Evolutionary conservation across 37 sponge, comb jelly and placozoan genomes (phyloP).

Genomic region (Petrosia ficiformis): DNA sequence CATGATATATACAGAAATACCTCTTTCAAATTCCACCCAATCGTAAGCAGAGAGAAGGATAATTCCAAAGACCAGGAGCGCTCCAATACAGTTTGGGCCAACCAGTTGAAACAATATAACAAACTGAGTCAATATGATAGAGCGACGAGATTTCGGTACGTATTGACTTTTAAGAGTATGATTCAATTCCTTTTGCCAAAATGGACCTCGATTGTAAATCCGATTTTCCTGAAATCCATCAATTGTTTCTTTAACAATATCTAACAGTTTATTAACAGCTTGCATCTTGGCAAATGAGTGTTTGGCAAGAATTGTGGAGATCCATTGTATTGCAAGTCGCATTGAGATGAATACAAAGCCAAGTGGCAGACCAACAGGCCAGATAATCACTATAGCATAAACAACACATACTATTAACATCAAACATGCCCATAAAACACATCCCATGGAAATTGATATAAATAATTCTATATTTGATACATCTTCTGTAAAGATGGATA

Average conservation of each 20-base stretch:
- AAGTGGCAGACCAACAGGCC: constrained; percentile 44
- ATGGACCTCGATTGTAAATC: constrained; percentile 18
- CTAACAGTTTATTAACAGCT: constrained; percentile 14
- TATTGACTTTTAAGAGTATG: constrained; percentile 6
- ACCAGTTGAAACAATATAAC: constrained; percentile 13
- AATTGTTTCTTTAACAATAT: constrained; percentile 29
- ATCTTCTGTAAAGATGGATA: constrained; percentile 43
- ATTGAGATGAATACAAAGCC: not conserved
- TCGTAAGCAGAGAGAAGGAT: constrained; percentile 15
- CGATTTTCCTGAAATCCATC: constrained; percentile 45
- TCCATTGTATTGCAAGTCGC: not conserved
- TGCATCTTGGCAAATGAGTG: constrained; percentile 28
- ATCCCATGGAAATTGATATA: constrained; percentile 17
- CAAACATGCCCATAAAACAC: constrained; percentile 6
- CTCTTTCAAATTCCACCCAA: constrained; percentile 11
- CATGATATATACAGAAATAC: constrained; percentile 21
- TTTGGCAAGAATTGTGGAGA: constrained; percentile 7
- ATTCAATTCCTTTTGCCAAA: constrained; percentile 19
- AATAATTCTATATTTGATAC: constrained; percentile 29
- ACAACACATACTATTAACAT: constrained; percentile 20
- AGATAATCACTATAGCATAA: constrained; percentile 8
- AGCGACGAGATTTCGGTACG: constrained; percentile 9
- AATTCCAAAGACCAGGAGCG: constrained; percentile 17
- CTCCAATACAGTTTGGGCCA: constrained; percentile 1
- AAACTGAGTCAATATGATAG: constrained; percentile 17